These are phyloP conservation scores for Lepisosteus osseus DNA, from an alignment of 2,113 vertebrate genomes.

Conservation along the genomic window DNA sequence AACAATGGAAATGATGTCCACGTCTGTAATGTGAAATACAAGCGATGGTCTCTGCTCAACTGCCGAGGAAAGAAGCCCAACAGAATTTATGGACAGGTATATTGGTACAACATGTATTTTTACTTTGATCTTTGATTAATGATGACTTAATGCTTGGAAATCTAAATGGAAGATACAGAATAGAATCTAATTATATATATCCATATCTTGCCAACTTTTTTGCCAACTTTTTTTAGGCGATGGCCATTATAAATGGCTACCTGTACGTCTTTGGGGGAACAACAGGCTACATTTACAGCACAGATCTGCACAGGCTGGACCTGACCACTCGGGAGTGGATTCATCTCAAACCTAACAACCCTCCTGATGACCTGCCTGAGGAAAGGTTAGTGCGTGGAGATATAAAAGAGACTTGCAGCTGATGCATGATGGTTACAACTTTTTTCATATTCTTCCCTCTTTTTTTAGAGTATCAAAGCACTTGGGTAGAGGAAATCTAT, in stretches of 20 bases:
- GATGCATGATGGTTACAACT: too few relatives aligned
- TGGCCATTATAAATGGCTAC: conserved; percentile 95
- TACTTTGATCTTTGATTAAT: too few relatives aligned
- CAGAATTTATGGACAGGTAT: conserved; percentile 93
- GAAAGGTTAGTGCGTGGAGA: conserved; percentile 70
- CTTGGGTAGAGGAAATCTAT: too few relatives aligned
- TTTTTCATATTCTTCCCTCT: not conserved
- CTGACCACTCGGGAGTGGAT: conserved; percentile 92
- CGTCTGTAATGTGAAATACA: conserved; percentile 94
- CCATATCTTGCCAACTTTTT: not conserved
- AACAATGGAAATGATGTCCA: conserved; percentile 95
- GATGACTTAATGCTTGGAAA: not conserved
- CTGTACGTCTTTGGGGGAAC: conserved; percentile 96
- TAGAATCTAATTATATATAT: too few relatives aligned
- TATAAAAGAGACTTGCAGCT: too few relatives aligned
- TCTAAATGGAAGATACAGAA: not conserved
- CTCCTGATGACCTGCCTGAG: conserved; percentile 87
- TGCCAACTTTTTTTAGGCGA: conserved; percentile 68
- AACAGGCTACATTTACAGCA: conserved; percentile 95
- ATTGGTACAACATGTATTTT: too few relatives aligned
- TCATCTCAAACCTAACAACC: conserved; percentile 92
- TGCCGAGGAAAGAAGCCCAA: conserved; percentile 95
- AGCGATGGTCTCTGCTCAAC: conserved; percentile 91
- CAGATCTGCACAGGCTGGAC: conserved; percentile 92
- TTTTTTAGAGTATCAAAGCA: not conserved